These are phyloP conservation scores for Leptodirus hochenwartii DNA, from an alignment of 2,888 invertebrate species.

Conservation along the genomic window DNA sequence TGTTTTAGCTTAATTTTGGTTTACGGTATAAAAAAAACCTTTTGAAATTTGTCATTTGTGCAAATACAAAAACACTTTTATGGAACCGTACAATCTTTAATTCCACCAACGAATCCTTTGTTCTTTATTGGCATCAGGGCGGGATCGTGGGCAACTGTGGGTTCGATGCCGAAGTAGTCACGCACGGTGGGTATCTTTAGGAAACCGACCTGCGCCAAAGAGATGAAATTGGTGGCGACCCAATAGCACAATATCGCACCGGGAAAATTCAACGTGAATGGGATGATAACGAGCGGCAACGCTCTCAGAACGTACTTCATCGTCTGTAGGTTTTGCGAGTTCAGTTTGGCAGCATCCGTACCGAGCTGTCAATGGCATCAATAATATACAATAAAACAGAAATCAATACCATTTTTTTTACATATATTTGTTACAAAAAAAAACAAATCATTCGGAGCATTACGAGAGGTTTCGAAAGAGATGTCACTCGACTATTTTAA, in stretches of 20 bases:
- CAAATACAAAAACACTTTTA: constrained; percentile 12
- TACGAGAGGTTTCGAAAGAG: background rate
- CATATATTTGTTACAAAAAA: background rate
- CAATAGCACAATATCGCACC: constrained; percentile 81
- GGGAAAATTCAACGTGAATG: constrained; percentile 76
- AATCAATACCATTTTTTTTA: constrained; percentile 3
- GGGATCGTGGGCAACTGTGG: constrained; percentile 34
- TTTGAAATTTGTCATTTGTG: too few species aligned
- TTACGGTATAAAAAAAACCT: background rate
- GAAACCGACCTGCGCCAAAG: constrained; percentile 60
- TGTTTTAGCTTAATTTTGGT: background rate
- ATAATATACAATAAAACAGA: constrained; percentile 14
- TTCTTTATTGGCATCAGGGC: constrained; percentile 44
- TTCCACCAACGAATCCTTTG: constrained; percentile 60
- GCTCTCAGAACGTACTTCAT: constrained; percentile 60
- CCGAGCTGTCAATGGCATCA: too few species aligned
- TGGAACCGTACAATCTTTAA: constrained; percentile 52
- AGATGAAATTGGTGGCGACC: constrained; percentile 73
- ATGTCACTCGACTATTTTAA: too few species aligned
- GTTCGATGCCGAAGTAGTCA: constrained; percentile 57
- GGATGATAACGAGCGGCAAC: constrained; percentile 62
- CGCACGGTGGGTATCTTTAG: constrained; percentile 58
- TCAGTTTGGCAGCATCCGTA: constrained; percentile 51
- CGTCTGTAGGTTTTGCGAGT: constrained; percentile 44
- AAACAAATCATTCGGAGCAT: background rate